A percentile compares a stretch with the other conserved stretches of the same genome.
Conservation (phyloP, 2,888 invertebrate species). For the Nudaria mundana region DNA sequence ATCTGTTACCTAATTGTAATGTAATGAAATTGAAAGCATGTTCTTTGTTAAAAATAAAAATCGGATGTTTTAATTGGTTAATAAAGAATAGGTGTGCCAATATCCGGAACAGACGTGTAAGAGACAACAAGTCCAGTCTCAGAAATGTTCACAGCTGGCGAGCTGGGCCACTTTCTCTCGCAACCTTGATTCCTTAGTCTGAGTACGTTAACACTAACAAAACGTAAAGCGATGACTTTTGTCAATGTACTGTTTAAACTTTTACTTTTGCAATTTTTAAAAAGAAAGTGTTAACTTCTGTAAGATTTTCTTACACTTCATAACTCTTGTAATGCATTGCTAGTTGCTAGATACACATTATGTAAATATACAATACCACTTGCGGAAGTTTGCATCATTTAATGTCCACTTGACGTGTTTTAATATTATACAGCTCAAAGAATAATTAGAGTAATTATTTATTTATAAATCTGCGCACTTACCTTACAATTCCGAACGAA, state of each 20-base stretch:
- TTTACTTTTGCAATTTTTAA: constrained; percentile 64
- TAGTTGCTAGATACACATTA: too few relatives aligned
- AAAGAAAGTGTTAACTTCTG: constrained; percentile 32
- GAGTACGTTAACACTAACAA: constrained; percentile 59
- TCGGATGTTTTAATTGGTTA: constrained; percentile 18
- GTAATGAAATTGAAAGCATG: constrained; percentile 13
- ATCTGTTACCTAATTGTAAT: too few relatives aligned
- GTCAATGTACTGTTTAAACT: constrained; percentile 60
- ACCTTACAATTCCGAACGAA: constrained; percentile 39
- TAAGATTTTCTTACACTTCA: constrained; percentile 39
- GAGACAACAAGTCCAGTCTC: constrained; percentile 43
- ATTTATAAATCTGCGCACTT: too few relatives aligned
- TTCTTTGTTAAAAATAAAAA: constrained; percentile 1
- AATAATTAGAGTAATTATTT: too few relatives aligned
- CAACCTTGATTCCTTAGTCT: constrained; percentile 76
- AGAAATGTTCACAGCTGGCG: constrained; percentile 42
- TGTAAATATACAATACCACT: constrained; percentile 34
- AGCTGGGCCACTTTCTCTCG: constrained; percentile 75
- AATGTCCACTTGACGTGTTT: too few relatives aligned
- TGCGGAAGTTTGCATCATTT: constrained; percentile 28
- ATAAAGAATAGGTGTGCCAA: constrained; percentile 17
- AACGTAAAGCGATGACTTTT: constrained; percentile 58
- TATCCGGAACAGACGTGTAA: constrained; percentile 34
- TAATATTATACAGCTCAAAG: too few relatives aligned
- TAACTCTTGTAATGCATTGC: constrained; percentile 26